These are phyloP conservation scores for Philypnodon macrostomus DNA, from an alignment of 2,797 vertebrate species.

Conservation along the genomic window DNA sequence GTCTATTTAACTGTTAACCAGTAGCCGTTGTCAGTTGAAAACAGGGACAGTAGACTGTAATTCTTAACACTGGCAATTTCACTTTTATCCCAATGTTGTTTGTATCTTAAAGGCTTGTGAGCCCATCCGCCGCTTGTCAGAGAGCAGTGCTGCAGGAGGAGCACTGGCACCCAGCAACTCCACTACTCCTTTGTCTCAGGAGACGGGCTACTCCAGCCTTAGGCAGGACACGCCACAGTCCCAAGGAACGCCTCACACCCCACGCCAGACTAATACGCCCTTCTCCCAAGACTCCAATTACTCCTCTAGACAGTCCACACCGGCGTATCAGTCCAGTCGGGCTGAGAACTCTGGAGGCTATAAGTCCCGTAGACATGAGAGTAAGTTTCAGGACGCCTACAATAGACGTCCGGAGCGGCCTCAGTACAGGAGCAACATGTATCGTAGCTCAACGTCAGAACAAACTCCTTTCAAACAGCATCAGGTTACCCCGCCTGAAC, in stretches of 20 bases:
- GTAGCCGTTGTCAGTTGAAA: no score
- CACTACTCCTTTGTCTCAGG: conserved; percentile 89
- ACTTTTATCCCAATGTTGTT: not conserved
- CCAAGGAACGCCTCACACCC: conserved; percentile 91
- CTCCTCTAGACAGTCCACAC: conserved; percentile 93
- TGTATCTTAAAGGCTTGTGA: conserved; percentile 80
- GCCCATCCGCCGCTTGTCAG: conserved; percentile 87
- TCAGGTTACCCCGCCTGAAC: conserved; percentile 86
- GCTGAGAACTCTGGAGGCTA: conserved; percentile 77
- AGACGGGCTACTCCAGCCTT: conserved; percentile 94
- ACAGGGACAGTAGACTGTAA: not conserved
- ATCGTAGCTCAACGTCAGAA: conserved; percentile 71
- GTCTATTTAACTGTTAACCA: no score
- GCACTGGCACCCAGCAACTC: conserved; percentile 85
- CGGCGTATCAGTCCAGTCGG: conserved; percentile 87
- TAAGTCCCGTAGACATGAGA: conserved; percentile 89
- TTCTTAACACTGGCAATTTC: not conserved
- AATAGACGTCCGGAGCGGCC: conserved; percentile 91
- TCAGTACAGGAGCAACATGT: conserved; percentile 86
- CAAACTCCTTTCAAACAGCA: conserved; percentile 81
- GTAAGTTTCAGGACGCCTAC: conserved; percentile 94
- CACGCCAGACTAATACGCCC: conserved; percentile 85
- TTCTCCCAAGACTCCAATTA: conserved; percentile 96
- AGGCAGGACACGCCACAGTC: conserved; percentile 93
- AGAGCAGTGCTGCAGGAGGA: conserved; percentile 77